Evolutionary conservation across 2,797 vertebrate species (phyloP).

Genomic region (Chaunax sp.): DNA sequence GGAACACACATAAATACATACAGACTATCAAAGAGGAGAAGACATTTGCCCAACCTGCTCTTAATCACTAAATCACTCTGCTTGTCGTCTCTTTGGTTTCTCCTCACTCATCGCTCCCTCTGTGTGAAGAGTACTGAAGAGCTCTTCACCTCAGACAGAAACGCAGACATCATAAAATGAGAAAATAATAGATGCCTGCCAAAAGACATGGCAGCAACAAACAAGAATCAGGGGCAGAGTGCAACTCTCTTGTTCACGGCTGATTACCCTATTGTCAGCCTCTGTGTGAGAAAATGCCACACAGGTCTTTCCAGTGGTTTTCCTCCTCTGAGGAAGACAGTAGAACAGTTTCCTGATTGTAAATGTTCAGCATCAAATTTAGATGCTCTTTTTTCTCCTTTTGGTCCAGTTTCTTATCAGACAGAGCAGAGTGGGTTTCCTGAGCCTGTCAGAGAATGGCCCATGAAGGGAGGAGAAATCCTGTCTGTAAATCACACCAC

Average conservation of each 20-base stretch:
- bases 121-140: conserved; percentile 29
- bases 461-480: conserved; percentile 70
- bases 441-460: conserved; percentile 70
- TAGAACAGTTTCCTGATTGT: conserved; percentile 54
- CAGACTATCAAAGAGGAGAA: conserved; percentile 39
- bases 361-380: conserved; percentile 42
- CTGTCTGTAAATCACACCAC: conserved; percentile 79
- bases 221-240: conserved; percentile 22
- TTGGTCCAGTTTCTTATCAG: conserved; percentile 71
- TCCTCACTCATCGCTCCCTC: conserved; percentile 30
- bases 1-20: conserved; percentile 27
- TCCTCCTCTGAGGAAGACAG: conserved; percentile 60
- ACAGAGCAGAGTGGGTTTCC: conserved; percentile 72
- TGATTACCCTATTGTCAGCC: conserved; percentile 45
- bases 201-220: conserved; percentile 4
- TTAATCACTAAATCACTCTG: conserved; percentile 48
- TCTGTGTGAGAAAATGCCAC: conserved; percentile 59
- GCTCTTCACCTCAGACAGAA: conserved; percentile 38
- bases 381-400: conserved; percentile 33
- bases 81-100: conserved; percentile 35
- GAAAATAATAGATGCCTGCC: conserved; percentile 31
- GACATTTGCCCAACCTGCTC: conserved; percentile 44
- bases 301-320: conserved; percentile 31
- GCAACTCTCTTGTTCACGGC: conserved; percentile 15
- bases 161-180: conserved; percentile 30